Percentiles rank a stretch among this genome's conserved stretches.
phyloP scores from a whole-genome alignment of 2,797 vertebrate genomes.

The Rhadinocentrus ornatus region DNA sequence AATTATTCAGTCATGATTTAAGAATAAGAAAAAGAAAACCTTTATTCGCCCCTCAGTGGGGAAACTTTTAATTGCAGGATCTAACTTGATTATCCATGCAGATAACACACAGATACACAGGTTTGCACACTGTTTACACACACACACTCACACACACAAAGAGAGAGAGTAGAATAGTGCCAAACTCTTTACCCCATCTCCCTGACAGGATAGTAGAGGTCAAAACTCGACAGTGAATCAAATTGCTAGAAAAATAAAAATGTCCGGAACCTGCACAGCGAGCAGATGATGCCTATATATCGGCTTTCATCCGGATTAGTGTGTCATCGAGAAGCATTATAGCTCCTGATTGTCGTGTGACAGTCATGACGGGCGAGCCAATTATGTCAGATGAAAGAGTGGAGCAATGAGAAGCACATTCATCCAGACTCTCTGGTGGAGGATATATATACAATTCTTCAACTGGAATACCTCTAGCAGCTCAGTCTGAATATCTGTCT shows the following conservation, averaged over 20 bases:
- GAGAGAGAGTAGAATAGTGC: too few species aligned
- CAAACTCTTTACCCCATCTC: too few species aligned
- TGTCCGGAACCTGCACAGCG: conserved; percentile 3
- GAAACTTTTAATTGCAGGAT: too few species aligned
- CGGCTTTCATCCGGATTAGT: conserved; percentile 41
- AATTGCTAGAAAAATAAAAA: conserved; percentile 22
- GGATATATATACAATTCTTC: too few species aligned
- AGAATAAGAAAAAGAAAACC: too few species aligned
- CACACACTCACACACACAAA: too few species aligned
- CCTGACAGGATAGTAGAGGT: conserved; percentile 22
- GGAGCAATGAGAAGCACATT: not conserved
- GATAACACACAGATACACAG: too few species aligned
- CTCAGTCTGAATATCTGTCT: not conserved
- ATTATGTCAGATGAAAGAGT: conserved; percentile 23
- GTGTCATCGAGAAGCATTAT: conserved; percentile 42
- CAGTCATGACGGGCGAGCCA: conserved; percentile 34
- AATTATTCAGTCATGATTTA: too few species aligned
- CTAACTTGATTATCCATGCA: too few species aligned
- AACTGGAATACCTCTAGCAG: too few species aligned
- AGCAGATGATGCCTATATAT: conserved; percentile 22
- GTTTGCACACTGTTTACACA: too few species aligned
- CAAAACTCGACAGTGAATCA: conserved; percentile 38
- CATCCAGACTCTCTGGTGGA: not conserved
- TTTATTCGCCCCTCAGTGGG: too few species aligned
- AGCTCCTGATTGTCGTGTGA: conserved; percentile 19